Evolutionary conservation across 2,797 vertebrate species (phyloP), one percentile per base, ranked within the genome.

Genomic region (Ceyx erithaca): DNA sequence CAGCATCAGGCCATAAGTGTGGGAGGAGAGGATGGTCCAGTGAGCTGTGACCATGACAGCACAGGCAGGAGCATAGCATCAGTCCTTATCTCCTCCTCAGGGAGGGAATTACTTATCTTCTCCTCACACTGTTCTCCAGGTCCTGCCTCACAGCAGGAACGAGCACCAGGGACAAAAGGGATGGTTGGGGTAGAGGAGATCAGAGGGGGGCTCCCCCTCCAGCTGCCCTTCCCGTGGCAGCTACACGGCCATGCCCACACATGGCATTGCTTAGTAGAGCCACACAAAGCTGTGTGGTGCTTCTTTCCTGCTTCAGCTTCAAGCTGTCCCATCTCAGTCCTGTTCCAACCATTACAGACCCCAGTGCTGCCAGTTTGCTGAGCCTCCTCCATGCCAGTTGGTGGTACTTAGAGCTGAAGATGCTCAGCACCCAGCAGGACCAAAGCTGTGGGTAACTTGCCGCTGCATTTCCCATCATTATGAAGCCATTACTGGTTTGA

Each of bases 291-390:
- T 4, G 49, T 1, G 4, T 8, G 8, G 22, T 19, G 22, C 12
- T 31, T 37, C 23, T 30, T 46, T 59, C 46, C 19, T 59, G 22
- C 61, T 33, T 66, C 45, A 14, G 37, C 61, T 52, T 76, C 52
- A 7, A 11, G 6, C 52, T 30, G 20, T 31, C 15, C 22, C 28
- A 2, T 31, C 51, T 63, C 2, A 1, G 11, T 45, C 15, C 57
- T 40, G 5, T 48, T 41, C 70, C 2, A 0, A 8, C n/a, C 14
- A 0, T 57, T 35, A 8, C 2, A 59, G 55, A 57, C 28, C 33
- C 25, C 4, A 4, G 8, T n/a, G 19, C 80, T 66, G 4, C 40
- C 59, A 35, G 8, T 30, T 77, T 7, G 8, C 41, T 58, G 4
- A 57, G 30, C 25, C 46, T 28, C 22, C 61, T 59, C 21, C 4